Percentiles rank a stretch among this genome's conserved stretches.
phyloP scores from a whole-genome alignment of 2,113 vertebrate genomes.

The Mastomys natalensis region DNA sequence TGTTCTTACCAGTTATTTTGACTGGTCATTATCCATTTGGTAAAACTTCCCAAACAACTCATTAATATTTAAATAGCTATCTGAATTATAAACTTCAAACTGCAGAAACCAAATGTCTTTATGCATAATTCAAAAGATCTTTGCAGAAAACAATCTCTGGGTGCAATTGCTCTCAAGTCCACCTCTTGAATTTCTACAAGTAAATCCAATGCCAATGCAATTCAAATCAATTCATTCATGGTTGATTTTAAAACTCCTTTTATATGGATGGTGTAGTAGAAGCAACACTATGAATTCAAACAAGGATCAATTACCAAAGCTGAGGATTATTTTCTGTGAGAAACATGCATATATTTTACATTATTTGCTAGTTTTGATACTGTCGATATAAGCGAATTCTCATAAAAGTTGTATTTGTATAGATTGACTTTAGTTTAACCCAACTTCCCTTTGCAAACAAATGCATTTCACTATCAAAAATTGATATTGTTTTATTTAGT shows the following conservation, averaged over 20 bases:
- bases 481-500: background rate
- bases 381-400: constrained; percentile 18
- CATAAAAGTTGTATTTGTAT: background rate
- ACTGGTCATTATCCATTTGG: constrained; percentile 74
- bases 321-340: background rate
- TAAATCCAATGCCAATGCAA: constrained; percentile 78
- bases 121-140: constrained; percentile 86
- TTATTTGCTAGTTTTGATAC: background rate
- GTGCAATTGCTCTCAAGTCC: constrained; percentile 73
- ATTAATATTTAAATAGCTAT: constrained; percentile 84
- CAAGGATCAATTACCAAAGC: background rate
- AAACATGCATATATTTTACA: constrained; percentile 31
- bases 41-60: constrained; percentile 76
- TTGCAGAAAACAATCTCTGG: constrained; percentile 81
- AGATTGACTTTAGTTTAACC: constrained; percentile 8
- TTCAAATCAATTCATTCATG: constrained; percentile 80
- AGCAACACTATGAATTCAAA: constrained; percentile 41
- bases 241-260: constrained; percentile 69
- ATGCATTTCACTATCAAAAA: background rate
- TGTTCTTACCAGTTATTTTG: constrained; percentile 66
- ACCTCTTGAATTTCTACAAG: constrained; percentile 63
- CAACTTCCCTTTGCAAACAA: background rate
- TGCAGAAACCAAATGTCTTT: constrained; percentile 84
- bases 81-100: constrained; percentile 81
- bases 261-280: constrained; percentile 11